phyloP scores from a whole-genome alignment of 2,113 vertebrate species.

The Syngnathus typhle region DNA sequence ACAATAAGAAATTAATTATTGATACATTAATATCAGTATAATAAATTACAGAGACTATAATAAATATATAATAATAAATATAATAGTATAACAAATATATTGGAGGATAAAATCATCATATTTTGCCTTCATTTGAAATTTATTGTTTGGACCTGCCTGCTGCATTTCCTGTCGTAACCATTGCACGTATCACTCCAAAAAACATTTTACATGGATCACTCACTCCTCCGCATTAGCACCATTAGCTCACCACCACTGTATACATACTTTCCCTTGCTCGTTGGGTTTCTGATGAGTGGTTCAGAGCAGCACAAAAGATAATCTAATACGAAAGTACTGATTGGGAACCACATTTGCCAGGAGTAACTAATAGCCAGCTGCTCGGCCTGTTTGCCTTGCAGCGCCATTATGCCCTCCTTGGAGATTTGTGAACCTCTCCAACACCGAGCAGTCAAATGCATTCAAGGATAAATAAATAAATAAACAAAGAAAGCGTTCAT shows the following conservation, averaged over 20 bases:
- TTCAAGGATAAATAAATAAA: constrained; percentile 4
- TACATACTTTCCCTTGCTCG: constrained; percentile 26
- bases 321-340: background rate
- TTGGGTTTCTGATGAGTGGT: constrained; percentile 34
- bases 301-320: constrained; percentile 1
- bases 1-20: too few species aligned
- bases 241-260: constrained; percentile 9
- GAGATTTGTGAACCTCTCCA: constrained; percentile 7
- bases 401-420: background rate
- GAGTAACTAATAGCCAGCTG: background rate
- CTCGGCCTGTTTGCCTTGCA: background rate
- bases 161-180: constrained; percentile 16
- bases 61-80: too few species aligned
- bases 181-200: constrained; percentile 4
- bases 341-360: background rate
- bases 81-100: background rate
- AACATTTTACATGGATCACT: background rate
- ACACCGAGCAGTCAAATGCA: constrained; percentile 8
- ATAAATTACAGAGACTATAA: background rate
- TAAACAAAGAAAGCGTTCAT: background rate
- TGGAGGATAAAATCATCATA: background rate
- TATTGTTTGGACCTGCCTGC: too few species aligned
- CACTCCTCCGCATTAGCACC: constrained; percentile 1
- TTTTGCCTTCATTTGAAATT: background rate
- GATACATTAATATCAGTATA: too few species aligned